Conservation (phyloP, 2,113 vertebrate species). For the Anhinga rufa region DNA sequence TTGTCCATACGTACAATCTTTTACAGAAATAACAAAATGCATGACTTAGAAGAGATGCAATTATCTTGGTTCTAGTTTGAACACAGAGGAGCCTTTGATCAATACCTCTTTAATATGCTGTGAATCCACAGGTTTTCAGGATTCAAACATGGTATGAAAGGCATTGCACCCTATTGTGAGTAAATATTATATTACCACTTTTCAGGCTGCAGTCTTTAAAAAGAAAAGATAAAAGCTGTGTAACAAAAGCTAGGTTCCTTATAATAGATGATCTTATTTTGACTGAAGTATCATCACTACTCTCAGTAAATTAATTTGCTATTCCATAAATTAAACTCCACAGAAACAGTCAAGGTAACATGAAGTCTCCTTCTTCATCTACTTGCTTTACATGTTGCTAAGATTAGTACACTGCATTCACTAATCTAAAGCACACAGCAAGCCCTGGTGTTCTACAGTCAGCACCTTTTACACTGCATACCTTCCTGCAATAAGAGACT, state of each 20-base stretch:
- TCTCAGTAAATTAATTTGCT: constrained; percentile 7
- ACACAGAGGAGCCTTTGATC: constrained; percentile 22
- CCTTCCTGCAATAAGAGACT: background rate
- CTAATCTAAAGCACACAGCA: background rate
- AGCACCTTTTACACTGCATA: background rate
- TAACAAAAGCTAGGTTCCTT: constrained; percentile 26
- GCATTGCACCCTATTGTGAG: background rate
- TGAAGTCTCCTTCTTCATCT: background rate
- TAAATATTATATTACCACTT: constrained; percentile 15
- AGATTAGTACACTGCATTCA: background rate
- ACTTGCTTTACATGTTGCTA: background rate
- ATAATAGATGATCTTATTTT: background rate
- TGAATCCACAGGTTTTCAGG: background rate
- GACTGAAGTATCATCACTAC: background rate
- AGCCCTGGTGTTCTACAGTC: background rate
- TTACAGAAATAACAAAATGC: background rate
- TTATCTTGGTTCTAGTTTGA: constrained; percentile 8
- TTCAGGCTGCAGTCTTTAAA: background rate
- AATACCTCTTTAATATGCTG: background rate
- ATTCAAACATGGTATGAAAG: background rate
- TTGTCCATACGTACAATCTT: background rate
- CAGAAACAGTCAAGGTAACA: background rate
- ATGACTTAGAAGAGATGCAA: background rate
- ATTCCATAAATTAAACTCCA: constrained; percentile 27
- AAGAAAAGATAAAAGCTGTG: constrained; percentile 24